phyloP scores from a whole-genome alignment of 2,797 vertebrate genomes.

The Emydoidea blandingii region DNA sequence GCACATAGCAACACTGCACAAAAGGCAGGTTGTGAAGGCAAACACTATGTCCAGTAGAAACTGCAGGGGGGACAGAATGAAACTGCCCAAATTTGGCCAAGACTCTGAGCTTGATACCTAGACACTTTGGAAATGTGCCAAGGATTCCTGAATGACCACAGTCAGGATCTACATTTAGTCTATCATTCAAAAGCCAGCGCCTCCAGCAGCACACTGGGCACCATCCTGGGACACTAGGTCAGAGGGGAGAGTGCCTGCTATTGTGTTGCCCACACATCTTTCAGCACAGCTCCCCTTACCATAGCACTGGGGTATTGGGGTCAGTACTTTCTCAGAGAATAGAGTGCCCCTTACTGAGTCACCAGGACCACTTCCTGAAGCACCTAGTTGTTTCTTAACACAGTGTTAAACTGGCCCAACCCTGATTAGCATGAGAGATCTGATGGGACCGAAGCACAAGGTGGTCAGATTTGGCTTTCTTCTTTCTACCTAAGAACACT shows the following conservation, averaged over 20 bases:
- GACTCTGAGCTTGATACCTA: background rate
- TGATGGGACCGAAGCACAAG: conserved; percentile 11
- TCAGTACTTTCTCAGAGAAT: background rate
- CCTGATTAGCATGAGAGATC: conserved; percentile 23
- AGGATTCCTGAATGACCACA: background rate
- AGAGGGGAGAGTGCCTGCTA: background rate
- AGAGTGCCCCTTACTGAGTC: conserved; percentile 12
- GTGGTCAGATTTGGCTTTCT: background rate
- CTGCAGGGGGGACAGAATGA: background rate
- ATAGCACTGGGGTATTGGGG: background rate
- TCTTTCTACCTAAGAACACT: background rate
- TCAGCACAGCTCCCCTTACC: background rate
- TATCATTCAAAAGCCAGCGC: background rate
- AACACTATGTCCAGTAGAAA: background rate
- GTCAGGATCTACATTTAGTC: background rate
- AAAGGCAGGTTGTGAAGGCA: background rate
- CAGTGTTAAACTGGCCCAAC: conserved; percentile 19
- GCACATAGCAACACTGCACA: background rate
- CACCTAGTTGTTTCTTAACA: background rate
- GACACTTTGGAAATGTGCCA: background rate
- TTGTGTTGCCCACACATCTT: background rate
- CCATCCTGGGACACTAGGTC: background rate
- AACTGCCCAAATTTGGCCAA: background rate
- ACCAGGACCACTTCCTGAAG: conserved; percentile 12
- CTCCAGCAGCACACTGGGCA: background rate